A percentile compares a stretch with the other conserved stretches of the same genome.
phyloP scores from a whole-genome alignment of 2,113 vertebrate genomes.

The Indri indri region DNA sequence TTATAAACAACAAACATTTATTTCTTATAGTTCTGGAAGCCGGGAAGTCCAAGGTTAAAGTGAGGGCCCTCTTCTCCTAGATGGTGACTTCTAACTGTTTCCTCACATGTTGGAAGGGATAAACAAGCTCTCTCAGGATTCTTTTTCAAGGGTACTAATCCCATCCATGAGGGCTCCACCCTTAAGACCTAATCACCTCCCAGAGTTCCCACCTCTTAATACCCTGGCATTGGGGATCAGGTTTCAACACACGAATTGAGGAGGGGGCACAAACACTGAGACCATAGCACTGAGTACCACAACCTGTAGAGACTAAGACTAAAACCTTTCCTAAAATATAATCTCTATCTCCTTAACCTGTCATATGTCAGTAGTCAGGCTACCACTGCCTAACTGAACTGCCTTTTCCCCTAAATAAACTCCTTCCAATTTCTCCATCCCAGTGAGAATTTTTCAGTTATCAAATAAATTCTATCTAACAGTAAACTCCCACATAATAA shows the following conservation, averaged over 20 bases:
- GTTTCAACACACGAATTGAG: neutral
- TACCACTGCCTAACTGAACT: neutral
- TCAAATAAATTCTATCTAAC: neutral
- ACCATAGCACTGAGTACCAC: neutral
- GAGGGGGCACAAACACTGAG: neutral
- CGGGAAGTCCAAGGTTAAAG: neutral
- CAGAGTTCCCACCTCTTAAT: neutral
- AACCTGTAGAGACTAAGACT: neutral
- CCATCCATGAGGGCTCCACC: neutral
- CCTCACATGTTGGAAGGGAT: neutral
- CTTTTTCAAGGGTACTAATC: neutral
- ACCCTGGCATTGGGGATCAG: neutral
- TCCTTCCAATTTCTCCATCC: neutral
- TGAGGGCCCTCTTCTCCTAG: neutral
- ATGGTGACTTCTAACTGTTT: neutral
- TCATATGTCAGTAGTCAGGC: neutral
- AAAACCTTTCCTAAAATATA: neutral
- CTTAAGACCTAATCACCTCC: neutral
- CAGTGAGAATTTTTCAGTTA: neutral
- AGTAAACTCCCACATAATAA: neutral
- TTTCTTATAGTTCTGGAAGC: neutral
- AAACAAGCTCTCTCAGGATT: neutral
- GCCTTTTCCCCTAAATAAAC: neutral
- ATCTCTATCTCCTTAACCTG: neutral
- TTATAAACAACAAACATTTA: neutral